phyloP scores from a whole-genome alignment of 1,140 invertebrate species.

The Contarinia nasturtii region DNA sequence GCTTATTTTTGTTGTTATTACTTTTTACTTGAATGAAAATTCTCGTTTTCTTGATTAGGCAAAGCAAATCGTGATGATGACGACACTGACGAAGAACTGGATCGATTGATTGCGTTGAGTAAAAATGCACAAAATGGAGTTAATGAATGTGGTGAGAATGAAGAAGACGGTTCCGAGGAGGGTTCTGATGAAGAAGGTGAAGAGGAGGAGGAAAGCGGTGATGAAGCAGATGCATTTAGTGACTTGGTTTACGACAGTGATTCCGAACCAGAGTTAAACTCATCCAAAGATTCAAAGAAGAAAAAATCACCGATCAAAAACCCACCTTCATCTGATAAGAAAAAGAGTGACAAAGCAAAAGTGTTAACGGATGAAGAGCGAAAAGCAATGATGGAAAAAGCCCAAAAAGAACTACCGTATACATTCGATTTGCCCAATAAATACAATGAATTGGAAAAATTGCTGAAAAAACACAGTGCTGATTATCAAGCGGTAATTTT shows the following conservation, averaged over 20 bases:
- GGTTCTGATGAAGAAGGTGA: constrained; percentile 11
- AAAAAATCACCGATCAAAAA: constrained; percentile 16
- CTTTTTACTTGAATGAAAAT: not conserved
- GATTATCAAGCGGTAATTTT: constrained; percentile 48
- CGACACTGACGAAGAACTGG: constrained; percentile 27
- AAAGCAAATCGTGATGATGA: constrained; percentile 3
- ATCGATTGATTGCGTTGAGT: constrained; percentile 15
- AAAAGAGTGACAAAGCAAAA: too few species aligned
- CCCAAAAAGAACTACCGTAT: constrained; percentile 43
- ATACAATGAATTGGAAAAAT: constrained; percentile 43
- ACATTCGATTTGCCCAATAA: constrained; percentile 44
- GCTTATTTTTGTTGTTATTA: not conserved
- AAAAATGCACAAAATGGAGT: constrained; percentile 11
- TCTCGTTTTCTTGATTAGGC: not conserved
- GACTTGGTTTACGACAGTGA: constrained; percentile 25
- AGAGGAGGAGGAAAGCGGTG: constrained; percentile 14
- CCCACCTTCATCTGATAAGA: constrained; percentile 14
- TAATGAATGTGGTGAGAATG: constrained; percentile 12
- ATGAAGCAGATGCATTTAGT: constrained; percentile 25
- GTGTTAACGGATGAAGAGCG: constrained; percentile 8
- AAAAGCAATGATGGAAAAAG: constrained; percentile 35
- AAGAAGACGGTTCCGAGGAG: constrained; percentile 10
- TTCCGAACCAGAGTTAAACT: constrained; percentile 11
- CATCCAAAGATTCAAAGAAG: constrained; percentile 10
- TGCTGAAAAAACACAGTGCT: constrained; percentile 37